Evolutionary conservation across 2,797 vertebrate species (phyloP), one percentile per base, ranked within the genome.

Genomic region (Harpagifer antarcticus): DNA sequence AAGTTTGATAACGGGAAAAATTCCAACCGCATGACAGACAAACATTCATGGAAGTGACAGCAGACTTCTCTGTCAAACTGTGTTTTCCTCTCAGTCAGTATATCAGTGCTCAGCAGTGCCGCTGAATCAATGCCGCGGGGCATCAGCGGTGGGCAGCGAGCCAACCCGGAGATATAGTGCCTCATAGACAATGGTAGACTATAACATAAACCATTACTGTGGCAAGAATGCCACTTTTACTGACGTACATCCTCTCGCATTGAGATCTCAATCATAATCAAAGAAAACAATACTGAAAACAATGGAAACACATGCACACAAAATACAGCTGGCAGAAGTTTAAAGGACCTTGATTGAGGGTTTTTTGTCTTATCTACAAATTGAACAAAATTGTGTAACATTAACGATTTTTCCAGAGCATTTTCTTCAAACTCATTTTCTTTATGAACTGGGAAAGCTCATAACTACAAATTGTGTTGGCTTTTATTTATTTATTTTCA

Each of bases 181-280:
- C 43, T 61, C 50, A 44, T 59, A 66, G 64, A 76, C 52, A 76
- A 70, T 47, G 66, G 31, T 37, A 69, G 72, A 69, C 54, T 58
- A 54, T 33, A 77, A 75, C 61, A 87, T 79, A 92, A 86, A 82
- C 82, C 67, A 81, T 76, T 74, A 79, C 81, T 91, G 87, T 91
- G 79, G 68, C 56, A 54, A 72, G 60, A 50, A 56, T 53, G 81
- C 19, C 73, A 73, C 54, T 69, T 59, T 58, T 68, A 67, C 74
- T 88, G 79, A 88, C 71, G 56, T 69, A 79, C 76, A 53, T 83
- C 55, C 48, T 60, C 44, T 65, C 62, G 60, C 75, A 77, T n/a
- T 59, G 65, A 74, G 49, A 77, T 82, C 76, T 78, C 54, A 55
- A 43, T 37, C 23, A 58, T 52, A 58, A 59, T 78, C 69, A 66